These are phyloP conservation scores for Hemicentrotus pulcherrimus DNA, from an alignment of 35 echinoderm and acorn worm species.

Conservation along the genomic window DNA sequence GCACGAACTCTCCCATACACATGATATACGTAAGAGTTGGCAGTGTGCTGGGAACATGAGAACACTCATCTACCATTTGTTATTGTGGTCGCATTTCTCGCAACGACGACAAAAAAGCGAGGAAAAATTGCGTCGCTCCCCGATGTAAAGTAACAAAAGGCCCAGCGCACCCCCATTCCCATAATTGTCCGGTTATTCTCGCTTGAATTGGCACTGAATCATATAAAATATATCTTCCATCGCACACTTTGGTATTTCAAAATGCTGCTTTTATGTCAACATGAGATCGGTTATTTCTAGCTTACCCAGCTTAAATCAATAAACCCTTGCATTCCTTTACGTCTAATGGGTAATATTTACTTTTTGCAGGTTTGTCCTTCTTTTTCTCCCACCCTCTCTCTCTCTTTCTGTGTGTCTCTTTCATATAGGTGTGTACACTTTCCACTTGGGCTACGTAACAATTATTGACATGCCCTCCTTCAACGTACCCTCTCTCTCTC, in stretches of 20 bases:
- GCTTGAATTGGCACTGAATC: background rate
- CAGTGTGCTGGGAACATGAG: background rate
- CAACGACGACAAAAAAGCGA: background rate
- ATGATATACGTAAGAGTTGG: too few species aligned
- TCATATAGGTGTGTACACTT: too few species aligned
- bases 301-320: conserved; percentile 33
- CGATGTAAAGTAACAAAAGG: conserved; percentile 16
- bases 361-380: conserved; percentile 9
- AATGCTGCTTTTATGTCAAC: conserved; percentile 22
- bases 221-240: conserved; percentile 22
- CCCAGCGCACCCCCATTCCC: background rate
- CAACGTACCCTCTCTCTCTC: background rate
- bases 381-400: background rate
- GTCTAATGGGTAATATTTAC: conserved; percentile 25
- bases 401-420: background rate
- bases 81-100: background rate
- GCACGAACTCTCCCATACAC: too few species aligned
- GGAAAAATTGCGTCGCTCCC: background rate
- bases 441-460: too few species aligned
- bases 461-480: background rate
- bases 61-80: background rate
- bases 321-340: conserved; percentile 3
- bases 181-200: conserved; percentile 13
- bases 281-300: background rate
- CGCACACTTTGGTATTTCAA: conserved; percentile 17